Base-by-base conservation (phyloP, 2,888 invertebrate genomes). In the Rhaphigaster nebulosa region DNA sequence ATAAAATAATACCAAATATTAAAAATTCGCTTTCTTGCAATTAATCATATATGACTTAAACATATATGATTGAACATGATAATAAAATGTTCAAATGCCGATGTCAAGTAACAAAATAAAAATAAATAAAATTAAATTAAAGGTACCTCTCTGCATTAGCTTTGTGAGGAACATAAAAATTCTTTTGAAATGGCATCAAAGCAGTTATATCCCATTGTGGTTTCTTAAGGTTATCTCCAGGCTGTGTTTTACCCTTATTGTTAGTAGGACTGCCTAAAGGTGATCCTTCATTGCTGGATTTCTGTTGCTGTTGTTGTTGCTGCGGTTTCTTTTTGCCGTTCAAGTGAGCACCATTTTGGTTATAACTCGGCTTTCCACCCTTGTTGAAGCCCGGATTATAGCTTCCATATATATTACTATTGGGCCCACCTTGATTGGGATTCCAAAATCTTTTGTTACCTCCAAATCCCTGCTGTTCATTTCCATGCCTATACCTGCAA, bases 101-200 rank as follows among this genome's bases (percentile, higher is more conserved):
- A 4, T 76, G 8, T 29, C 23, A 18, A 38, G 13, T 10, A 76
- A 90, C 20, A 38, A 90, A 56, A 52, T 13, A 90, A 60, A 54
- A n/a, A 52, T 26, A 45, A 87, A 80, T 15, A 18, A 52, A n/a
- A 29, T 52, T 6, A 87, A 56, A 12, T 80, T 23, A 41, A 91
- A 96, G 95, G 87, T 95, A 95, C 91, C 97, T 95, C 88, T 95
- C 95, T 91, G 96, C 94, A 65, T 96, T 96, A 94, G 96, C 96
- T 87, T 95, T 95, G 93, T 97, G 97, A 84, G 98, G 97, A 92
- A 96, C 95, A 94, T 99, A 99, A 93, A 99, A 98, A 94, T 98
- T 97, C 94, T 99, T 99, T 92, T 97, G 95, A 93, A 99, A 98
- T 20, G 97, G 96, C 92, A 96, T 96, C 92, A 99, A 94, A 92